Conservation (phyloP, 2,888 invertebrate genomes). For the Phymatocera aterrima region DNA sequence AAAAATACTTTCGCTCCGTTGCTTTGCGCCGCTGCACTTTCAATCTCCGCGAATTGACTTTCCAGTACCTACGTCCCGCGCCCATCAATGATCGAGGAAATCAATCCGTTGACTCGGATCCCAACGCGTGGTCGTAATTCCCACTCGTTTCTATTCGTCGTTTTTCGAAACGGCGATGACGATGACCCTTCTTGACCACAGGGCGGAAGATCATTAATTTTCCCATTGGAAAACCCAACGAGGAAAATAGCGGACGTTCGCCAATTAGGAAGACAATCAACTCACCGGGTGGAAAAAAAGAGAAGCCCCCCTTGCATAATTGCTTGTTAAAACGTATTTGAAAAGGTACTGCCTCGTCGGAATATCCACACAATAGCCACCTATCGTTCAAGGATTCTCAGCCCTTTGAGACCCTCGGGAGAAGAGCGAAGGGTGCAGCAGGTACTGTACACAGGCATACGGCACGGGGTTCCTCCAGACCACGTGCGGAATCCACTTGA, state of each 20-base stretch:
- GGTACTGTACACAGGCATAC: background rate
- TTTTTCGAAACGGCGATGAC: background rate
- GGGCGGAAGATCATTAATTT: no score
- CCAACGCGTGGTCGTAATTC: background rate
- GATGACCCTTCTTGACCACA: background rate
- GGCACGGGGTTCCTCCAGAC: background rate
- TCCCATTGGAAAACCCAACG: no score
- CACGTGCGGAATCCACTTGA: slow-evolving; percentile 12
- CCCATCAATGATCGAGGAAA: background rate
- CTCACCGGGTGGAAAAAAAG: background rate
- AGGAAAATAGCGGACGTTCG: background rate
- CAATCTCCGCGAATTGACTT: slow-evolving; percentile 26
- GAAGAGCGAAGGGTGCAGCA: background rate
- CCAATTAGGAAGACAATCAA: background rate
- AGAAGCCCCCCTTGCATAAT: slow-evolving; percentile 56
- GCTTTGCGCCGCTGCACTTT: background rate
- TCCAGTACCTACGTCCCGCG: no score
- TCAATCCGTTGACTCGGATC: background rate
- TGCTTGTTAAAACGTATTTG: slow-evolving; percentile 64
- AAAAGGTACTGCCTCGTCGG: slow-evolving; percentile 69
- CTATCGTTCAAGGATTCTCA: slow-evolving; percentile 23
- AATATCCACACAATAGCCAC: slow-evolving; percentile 62
- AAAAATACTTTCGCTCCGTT: slow-evolving; percentile 17
- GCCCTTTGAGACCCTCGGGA: slow-evolving; percentile 33
- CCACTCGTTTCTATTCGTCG: background rate